Conservation (phyloP, 2,113 vertebrate genomes). For the Raja brachyura region DNA sequence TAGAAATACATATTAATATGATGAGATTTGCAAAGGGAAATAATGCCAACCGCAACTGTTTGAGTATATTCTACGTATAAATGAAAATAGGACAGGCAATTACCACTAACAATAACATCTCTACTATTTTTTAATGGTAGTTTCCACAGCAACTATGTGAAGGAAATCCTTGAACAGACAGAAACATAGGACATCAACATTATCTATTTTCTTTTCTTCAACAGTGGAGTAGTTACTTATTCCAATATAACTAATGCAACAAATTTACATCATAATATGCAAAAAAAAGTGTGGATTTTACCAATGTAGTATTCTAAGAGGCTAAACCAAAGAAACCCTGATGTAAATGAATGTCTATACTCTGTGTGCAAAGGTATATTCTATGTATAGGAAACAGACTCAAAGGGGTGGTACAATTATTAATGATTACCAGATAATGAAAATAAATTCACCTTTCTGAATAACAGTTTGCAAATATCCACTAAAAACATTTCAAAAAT, state of each 20-base stretch:
- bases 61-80: background rate
- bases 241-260: background rate
- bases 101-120: background rate
- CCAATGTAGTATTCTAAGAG: background rate
- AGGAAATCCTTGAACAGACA: background rate
- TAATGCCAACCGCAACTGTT: constrained; percentile 9
- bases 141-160: constrained; percentile 22
- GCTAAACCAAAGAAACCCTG: background rate
- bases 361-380: background rate
- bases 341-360: background rate
- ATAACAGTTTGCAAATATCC: background rate
- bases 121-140: background rate
- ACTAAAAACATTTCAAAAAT: background rate
- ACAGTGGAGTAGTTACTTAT: background rate
- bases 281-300: background rate
- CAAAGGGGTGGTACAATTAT: background rate
- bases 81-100: constrained; percentile 26
- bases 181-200: background rate
- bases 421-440: background rate
- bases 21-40: constrained; percentile 5
- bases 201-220: background rate
- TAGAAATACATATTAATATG: background rate
- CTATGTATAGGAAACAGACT: background rate
- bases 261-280: background rate
- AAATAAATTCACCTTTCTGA: background rate